A percentile compares a stretch with the other conserved stretches of the same genome.
Evolutionary conservation across 2,113 vertebrate genomes (phyloP).

Genomic region (Vombatus ursinus): DNA sequence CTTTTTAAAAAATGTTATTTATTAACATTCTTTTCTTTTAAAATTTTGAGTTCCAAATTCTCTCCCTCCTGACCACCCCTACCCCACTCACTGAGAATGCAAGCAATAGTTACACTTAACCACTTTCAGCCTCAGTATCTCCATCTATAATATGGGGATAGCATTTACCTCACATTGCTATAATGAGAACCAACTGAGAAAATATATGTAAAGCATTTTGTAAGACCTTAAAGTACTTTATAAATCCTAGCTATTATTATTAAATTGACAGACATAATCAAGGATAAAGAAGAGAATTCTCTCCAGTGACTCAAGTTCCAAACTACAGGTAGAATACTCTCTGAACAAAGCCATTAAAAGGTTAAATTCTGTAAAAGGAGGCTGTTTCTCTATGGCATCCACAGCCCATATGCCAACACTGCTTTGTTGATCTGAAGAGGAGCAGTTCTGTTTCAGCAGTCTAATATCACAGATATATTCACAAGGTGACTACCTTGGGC

Average conservation of each 20-base stretch:
- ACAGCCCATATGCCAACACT: slow-evolving; percentile 21
- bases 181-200: neutral
- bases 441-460: slow-evolving; percentile 29
- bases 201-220: neutral
- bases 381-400: slow-evolving; percentile 39
- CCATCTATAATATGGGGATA: neutral
- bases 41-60: no score
- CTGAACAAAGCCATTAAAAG: slow-evolving; percentile 57
- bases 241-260: neutral
- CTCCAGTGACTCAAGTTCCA: slow-evolving; percentile 17
- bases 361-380: slow-evolving; percentile 32
- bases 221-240: neutral
- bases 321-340: slow-evolving; percentile 54
- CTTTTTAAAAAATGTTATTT: neutral
- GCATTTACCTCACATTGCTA: neutral
- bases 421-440: slow-evolving; percentile 39
- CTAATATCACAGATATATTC: no score
- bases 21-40: neutral
- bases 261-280: slow-evolving; percentile 32
- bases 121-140: neutral
- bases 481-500: no score
- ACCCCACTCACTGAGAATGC: neutral
- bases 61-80: no score
- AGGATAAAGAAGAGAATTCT: slow-evolving; percentile 27
- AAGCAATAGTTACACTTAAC: neutral